Conservation (phyloP, 2,888 invertebrate species). For the Ophion ventricosus region DNA sequence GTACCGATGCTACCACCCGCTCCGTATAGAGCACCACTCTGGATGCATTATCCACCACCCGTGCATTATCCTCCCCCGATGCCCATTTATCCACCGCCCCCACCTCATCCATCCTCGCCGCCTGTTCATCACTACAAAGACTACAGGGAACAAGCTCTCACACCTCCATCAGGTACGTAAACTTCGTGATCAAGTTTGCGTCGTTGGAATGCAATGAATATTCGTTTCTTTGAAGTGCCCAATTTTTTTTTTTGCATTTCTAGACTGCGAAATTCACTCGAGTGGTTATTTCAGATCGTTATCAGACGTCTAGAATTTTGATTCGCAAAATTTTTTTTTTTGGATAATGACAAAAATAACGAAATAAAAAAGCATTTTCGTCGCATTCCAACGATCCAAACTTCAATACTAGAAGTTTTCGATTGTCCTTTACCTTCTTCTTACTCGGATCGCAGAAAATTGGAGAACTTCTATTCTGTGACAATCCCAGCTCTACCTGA, state of each 20-base stretch:
- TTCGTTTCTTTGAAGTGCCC: not conserved
- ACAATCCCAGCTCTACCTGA: not conserved
- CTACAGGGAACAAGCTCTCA: slow-evolving; percentile 82
- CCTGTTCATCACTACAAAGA: slow-evolving; percentile 82
- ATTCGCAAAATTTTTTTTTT: not conserved
- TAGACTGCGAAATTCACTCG: not conserved
- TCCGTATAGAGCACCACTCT: slow-evolving; percentile 84
- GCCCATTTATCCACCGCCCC: slow-evolving; percentile 81
- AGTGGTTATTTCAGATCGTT: not conserved
- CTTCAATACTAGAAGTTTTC: not conserved
- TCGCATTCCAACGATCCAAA: no score
- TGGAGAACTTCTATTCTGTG: not conserved
- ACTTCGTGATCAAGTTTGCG: not conserved
- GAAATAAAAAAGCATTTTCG: not conserved
- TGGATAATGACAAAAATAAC: not conserved
- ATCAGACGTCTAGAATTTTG: no score
- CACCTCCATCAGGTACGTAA: slow-evolving; percentile 82
- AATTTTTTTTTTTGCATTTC: not conserved
- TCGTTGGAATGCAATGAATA: not conserved
- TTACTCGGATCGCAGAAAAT: not conserved
- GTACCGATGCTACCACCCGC: slow-evolving; percentile 82
- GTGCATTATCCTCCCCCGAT: slow-evolving; percentile 83
- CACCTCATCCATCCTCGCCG: slow-evolving; percentile 81
- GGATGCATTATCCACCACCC: slow-evolving; percentile 85
- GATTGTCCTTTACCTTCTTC: not conserved